Evolutionary conservation across 2,113 vertebrate genomes (phyloP), one percentile per base, ranked within the genome.

Genomic region (Pygathrix nemaeus): DNA sequence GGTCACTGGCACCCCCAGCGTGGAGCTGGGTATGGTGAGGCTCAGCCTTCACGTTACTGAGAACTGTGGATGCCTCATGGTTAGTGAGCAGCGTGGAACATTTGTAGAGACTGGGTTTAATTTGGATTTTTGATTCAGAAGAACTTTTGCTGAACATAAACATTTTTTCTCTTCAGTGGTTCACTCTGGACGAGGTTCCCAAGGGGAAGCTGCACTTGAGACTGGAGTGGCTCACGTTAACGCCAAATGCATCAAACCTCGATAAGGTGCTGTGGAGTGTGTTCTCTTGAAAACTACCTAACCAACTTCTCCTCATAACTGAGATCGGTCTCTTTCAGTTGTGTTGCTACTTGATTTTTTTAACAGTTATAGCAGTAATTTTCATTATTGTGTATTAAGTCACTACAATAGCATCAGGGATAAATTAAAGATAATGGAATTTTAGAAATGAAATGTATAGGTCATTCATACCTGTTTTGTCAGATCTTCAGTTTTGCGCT

Each of bases 191-290:
- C 9, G 99, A 99, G 8, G 99, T 99, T 48, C 82, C 98, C 21
- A 98, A 98, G 68, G 99, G 99, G 94, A 99, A 99, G 98, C 97
- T 99, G 18, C 99, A 99, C 97, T 98, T 99, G 96, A 99, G 98
- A 92, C 98, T 99, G 80, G 99, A 99, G 98, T 99, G 99, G 99
- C 99, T 99, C 59, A 99, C 99, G 75, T 98, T 99, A 96, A 98
- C 99, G 98, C 90, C 99, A 59, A 98, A 98, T 3, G 98, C 99
- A 6, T 99, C 99, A 18, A 99, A 98, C 93, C 99, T 99, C 9
- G 99, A 99, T 95, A 98, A 99, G 99, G 99, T 99, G 99, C 59
- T 79, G 27, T 27, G 2, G 21, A 13, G 32, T 48, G 13, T 55
- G 23, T 79, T 2, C 66, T 85, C 30, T 6, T 0, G 20, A 27